Percentiles rank a stretch among this genome's conserved stretches.
These are phyloP conservation scores for Anguilla marmorata DNA, from an alignment of 2,797 vertebrate genomes.

Conservation along the genomic window DNA sequence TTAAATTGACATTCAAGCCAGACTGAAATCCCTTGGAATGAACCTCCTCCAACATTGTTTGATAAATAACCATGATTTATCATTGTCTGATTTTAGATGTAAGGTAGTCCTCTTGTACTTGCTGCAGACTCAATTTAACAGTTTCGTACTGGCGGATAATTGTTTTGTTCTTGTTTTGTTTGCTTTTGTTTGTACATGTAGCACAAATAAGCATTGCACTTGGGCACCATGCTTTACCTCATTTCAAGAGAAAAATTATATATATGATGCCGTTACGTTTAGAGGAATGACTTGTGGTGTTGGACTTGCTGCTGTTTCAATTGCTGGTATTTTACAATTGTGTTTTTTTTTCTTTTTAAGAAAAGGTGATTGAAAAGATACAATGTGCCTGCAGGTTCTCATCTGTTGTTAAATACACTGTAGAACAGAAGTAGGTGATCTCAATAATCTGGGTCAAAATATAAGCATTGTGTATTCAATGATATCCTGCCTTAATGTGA, in stretches of 20 bases:
- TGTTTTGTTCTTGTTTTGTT: slow-evolving; percentile 37
- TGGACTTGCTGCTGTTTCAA: slow-evolving; percentile 85
- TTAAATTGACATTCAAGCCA: slow-evolving; percentile 58
- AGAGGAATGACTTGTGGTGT: slow-evolving; percentile 74
- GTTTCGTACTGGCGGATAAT: slow-evolving; percentile 58
- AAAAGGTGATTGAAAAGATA: slow-evolving; percentile 65
- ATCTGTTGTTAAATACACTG: slow-evolving; percentile 49
- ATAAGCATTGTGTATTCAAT: slow-evolving; percentile 48
- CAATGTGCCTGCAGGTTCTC: slow-evolving; percentile 73
- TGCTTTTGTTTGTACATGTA: slow-evolving; percentile 79
- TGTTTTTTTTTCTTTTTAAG: slow-evolving; percentile 57
- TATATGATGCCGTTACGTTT: slow-evolving; percentile 67
- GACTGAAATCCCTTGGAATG: slow-evolving; percentile 58
- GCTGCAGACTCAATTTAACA: slow-evolving; percentile 70
- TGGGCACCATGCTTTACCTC: slow-evolving; percentile 93
- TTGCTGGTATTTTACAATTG: slow-evolving; percentile 70
- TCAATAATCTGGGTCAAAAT: slow-evolving; percentile 52
- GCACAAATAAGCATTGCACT: slow-evolving; percentile 95
- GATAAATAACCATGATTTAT: slow-evolving; percentile 44
- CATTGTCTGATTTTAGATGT: slow-evolving; percentile 57
- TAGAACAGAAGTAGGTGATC: slow-evolving; percentile 42
- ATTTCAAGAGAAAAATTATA: slow-evolving; percentile 76
- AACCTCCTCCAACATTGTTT: slow-evolving; percentile 50
- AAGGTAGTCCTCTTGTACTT: slow-evolving; percentile 63
- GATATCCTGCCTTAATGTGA: slow-evolving; percentile 61